Percentiles rank a stretch among this genome's conserved stretches.
These are phyloP conservation scores for Drosophila triauraria DNA, from an alignment of 1,140 invertebrate species.

Conservation along the genomic window DNA sequence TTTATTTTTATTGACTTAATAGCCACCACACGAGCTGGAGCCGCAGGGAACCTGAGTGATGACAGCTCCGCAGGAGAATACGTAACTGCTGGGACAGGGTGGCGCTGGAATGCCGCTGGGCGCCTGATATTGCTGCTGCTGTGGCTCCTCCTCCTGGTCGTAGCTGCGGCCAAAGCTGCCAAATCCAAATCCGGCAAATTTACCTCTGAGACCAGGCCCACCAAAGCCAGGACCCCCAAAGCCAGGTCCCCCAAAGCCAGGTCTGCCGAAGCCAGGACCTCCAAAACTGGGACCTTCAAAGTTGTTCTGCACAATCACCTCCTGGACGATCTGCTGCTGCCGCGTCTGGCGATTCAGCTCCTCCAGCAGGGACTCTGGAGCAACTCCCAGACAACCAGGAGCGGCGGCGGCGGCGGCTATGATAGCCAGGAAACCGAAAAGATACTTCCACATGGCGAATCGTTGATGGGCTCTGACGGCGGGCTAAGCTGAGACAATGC, in stretches of 20 bases:
- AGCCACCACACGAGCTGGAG: slow-evolving; percentile 2
- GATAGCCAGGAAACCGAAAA: slow-evolving; percentile 12
- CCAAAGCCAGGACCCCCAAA: slow-evolving; percentile 1
- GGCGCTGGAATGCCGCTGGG: slow-evolving; percentile 1
- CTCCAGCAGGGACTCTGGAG: background rate
- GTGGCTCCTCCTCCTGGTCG: slow-evolving; percentile 3
- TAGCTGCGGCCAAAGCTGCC: slow-evolving; percentile 20
- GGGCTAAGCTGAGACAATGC: slow-evolving; percentile 9
- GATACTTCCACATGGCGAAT: slow-evolving; percentile 24
- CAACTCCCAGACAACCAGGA: background rate
- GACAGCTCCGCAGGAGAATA: slow-evolving; percentile 25
- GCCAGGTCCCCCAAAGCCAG: background rate
- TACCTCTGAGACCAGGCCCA: background rate
- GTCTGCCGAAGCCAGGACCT: background rate
- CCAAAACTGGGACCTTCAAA: slow-evolving; percentile 12
- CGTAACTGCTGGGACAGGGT: slow-evolving; percentile 5
- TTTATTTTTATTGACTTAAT: background rate
- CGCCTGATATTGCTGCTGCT: background rate
- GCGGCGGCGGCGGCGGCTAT: background rate
- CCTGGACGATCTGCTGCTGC: slow-evolving; percentile 29
- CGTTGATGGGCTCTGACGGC: background rate
- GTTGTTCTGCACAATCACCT: slow-evolving; percentile 22
- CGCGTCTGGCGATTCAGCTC: background rate
- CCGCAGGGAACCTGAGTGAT: slow-evolving; percentile 15
- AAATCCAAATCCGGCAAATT: background rate